Evolutionary conservation across 2,113 vertebrate species (phyloP).

Genomic region (Syrrhaptes paradoxus): DNA sequence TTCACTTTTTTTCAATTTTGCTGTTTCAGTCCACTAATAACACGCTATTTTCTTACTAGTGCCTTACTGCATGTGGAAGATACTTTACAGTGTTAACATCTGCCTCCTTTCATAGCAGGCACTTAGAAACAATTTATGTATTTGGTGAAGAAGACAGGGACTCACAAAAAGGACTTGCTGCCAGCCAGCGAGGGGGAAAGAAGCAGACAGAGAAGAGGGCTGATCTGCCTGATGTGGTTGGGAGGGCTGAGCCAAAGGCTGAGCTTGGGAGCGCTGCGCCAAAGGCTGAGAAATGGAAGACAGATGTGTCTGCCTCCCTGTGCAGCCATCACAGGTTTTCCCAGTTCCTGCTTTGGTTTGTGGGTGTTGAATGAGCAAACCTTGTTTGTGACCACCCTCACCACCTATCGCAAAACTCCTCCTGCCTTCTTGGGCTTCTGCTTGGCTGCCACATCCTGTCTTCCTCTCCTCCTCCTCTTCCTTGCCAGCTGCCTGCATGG

Average conservation of each 20-base stretch:
- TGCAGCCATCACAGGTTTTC: neutral
- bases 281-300: neutral
- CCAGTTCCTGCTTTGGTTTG: neutral
- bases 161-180: neutral
- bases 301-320: neutral
- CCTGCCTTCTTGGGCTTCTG: neutral
- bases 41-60: neutral
- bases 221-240: neutral
- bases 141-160: neutral
- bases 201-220: neutral
- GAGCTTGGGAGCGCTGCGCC: neutral
- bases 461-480: neutral
- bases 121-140: neutral
- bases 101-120: neutral
- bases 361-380: neutral
- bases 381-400: neutral
- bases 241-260: neutral
- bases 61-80: neutral
- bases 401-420: neutral
- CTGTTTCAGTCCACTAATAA: neutral
- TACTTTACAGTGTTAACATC: neutral
- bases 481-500: neutral
- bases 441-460: neutral
- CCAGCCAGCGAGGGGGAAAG: neutral
- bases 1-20: conserved; percentile 12